phyloP scores from a whole-genome alignment of 2,888 invertebrate species.

The Eristalinus sepulchralis region DNA sequence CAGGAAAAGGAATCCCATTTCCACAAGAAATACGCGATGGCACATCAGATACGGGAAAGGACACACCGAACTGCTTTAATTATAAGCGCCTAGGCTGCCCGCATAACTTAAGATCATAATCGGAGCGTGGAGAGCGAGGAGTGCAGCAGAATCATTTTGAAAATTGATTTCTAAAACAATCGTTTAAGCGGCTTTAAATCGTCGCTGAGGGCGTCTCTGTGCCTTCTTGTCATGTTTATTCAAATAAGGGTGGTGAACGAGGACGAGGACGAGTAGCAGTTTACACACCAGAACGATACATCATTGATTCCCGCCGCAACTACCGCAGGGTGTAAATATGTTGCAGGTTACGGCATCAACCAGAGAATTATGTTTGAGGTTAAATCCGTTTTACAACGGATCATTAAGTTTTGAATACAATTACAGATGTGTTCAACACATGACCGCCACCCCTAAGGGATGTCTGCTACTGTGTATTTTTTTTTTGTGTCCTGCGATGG shows the following conservation, averaged over 20 bases:
- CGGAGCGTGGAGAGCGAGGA: neutral
- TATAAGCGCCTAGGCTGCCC: conserved; percentile 28
- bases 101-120: conserved; percentile 53
- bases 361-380: conserved; percentile 60
- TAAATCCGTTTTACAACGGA: conserved; percentile 68
- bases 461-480: neutral
- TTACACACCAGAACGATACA: conserved; percentile 49
- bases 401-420: conserved; percentile 71
- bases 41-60: conserved; percentile 30
- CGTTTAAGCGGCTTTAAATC: conserved; percentile 45
- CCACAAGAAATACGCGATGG: conserved; percentile 55
- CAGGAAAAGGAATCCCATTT: conserved; percentile 51
- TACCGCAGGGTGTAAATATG: conserved; percentile 49
- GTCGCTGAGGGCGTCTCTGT: neutral
- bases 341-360: conserved; percentile 53
- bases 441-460: neutral
- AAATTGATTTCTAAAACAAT: conserved; percentile 46
- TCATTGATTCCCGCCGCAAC: conserved; percentile 7
- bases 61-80: conserved; percentile 45
- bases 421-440: conserved; percentile 22
- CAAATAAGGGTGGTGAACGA: conserved; percentile 42
- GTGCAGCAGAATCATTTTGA: neutral
- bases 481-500: neutral
- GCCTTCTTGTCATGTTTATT: conserved; percentile 34
- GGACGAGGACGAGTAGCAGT: neutral